Evolutionary conservation across 37 sponge, comb jelly and placozoan genomes (phyloP).

Genomic region (Amphimedon queenslandica): DNA sequence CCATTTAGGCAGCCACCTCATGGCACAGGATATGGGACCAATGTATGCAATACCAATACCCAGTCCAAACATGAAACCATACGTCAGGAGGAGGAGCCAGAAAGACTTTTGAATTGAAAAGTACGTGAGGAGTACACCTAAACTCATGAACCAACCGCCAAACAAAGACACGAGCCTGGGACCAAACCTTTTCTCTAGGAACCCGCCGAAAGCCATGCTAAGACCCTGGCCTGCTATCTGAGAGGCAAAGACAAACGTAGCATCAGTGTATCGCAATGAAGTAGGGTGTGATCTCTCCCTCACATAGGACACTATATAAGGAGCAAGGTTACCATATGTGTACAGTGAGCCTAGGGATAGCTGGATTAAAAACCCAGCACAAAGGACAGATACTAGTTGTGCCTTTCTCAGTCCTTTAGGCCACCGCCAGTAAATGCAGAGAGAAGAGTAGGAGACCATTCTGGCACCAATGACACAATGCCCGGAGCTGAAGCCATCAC

Average conservation of each 20-base stretch:
- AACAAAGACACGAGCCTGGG: slow-evolving; percentile 68
- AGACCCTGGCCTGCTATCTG: slow-evolving; percentile 59
- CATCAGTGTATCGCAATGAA: slow-evolving; percentile 1
- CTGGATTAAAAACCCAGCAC: slow-evolving; percentile 76
- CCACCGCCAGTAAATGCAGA: background rate
- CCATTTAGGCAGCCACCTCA: slow-evolving; percentile 81
- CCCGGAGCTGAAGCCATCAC: too few species aligned
- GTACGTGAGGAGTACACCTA: slow-evolving; percentile 37
- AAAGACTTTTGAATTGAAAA: slow-evolving; percentile 57
- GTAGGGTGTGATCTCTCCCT: slow-evolving; percentile 47
- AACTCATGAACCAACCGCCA: slow-evolving; percentile 57
- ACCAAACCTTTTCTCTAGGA: slow-evolving; percentile 73
- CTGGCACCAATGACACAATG: too few species aligned
- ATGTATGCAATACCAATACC: slow-evolving; percentile 83
- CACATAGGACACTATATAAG: slow-evolving; percentile 84
- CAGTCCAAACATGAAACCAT: slow-evolving; percentile 81
- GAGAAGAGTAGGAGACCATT: background rate
- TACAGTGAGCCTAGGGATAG: slow-evolving; percentile 80
- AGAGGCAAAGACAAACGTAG: slow-evolving; percentile 61
- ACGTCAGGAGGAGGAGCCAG: slow-evolving; percentile 68
- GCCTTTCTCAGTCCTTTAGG: background rate
- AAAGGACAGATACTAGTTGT: slow-evolving; percentile 31
- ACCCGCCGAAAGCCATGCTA: slow-evolving; percentile 78
- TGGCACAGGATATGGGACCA: slow-evolving; percentile 69
- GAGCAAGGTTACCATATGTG: slow-evolving; percentile 81